Evolutionary conservation across 2,888 invertebrate species (phyloP).

Genomic region (Resseliella maxima): DNA sequence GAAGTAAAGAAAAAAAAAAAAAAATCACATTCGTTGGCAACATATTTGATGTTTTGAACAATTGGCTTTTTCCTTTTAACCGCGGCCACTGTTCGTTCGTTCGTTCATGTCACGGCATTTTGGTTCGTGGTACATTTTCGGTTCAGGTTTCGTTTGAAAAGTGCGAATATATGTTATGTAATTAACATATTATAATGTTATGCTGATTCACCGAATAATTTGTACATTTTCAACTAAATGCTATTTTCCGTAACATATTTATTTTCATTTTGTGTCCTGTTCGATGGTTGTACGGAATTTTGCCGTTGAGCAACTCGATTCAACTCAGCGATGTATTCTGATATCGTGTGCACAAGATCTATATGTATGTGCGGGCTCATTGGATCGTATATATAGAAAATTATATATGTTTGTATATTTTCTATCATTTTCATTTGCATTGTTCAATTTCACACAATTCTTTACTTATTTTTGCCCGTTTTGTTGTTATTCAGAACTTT

Average conservation of each 20-base stretch:
- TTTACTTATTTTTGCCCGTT: neutral
- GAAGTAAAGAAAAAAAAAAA: neutral
- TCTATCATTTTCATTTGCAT: neutral
- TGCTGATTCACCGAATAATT: conserved; percentile 55
- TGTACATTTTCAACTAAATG: conserved; percentile 55
- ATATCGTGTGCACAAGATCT: no score
- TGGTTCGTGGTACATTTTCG: neutral
- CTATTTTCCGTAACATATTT: conserved; percentile 55
- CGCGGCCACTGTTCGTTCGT: neutral
- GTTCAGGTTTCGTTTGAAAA: neutral
- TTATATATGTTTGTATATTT: no score
- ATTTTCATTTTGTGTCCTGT: conserved; percentile 36
- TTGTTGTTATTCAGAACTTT: no score
- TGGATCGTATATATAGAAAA: no score
- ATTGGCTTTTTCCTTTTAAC: neutral
- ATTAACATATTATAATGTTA: conserved; percentile 55
- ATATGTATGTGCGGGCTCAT: no score
- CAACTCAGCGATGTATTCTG: no score
- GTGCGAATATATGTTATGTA: conserved; percentile 43
- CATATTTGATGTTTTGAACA: neutral
- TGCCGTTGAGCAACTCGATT: neutral
- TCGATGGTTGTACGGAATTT: conserved; percentile 19
- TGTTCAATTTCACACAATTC: neutral
- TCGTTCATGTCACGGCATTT: neutral
- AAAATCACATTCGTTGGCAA: neutral